Evolutionary conservation across 2,113 vertebrate genomes (phyloP).

Genomic region (Catharus bicknelli): DNA sequence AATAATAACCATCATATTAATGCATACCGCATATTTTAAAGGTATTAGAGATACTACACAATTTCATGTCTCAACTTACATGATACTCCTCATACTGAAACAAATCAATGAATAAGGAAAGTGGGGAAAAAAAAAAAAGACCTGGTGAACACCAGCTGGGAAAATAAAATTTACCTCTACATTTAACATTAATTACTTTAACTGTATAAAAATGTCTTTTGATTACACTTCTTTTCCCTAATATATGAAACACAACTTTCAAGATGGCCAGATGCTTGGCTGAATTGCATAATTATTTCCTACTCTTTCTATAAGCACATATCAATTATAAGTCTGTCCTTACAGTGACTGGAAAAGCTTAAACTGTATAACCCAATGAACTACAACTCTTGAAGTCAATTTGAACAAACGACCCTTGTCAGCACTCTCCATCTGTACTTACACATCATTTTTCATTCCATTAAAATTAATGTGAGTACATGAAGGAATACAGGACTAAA

Average conservation of each 20-base stretch:
- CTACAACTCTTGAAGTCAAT: background rate
- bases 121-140: background rate
- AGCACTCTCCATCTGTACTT: background rate
- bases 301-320: background rate
- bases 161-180: background rate
- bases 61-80: slow-evolving; percentile 21
- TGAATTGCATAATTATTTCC: background rate
- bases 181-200: background rate
- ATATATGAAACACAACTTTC: background rate
- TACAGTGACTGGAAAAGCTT: background rate
- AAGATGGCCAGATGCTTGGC: background rate
- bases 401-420: background rate
- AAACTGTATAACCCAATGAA: background rate
- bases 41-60: background rate
- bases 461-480: background rate
- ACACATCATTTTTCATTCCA: background rate
- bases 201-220: background rate
- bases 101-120: slow-evolving; percentile 26
- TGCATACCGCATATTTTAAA: background rate
- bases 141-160: slow-evolving; percentile 2
- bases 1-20: background rate
- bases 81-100: slow-evolving; percentile 41
- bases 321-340: background rate
- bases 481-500: background rate
- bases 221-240: background rate